Evolutionary conservation across 2,797 vertebrate species (phyloP).

Genomic region (Anas georgica): DNA sequence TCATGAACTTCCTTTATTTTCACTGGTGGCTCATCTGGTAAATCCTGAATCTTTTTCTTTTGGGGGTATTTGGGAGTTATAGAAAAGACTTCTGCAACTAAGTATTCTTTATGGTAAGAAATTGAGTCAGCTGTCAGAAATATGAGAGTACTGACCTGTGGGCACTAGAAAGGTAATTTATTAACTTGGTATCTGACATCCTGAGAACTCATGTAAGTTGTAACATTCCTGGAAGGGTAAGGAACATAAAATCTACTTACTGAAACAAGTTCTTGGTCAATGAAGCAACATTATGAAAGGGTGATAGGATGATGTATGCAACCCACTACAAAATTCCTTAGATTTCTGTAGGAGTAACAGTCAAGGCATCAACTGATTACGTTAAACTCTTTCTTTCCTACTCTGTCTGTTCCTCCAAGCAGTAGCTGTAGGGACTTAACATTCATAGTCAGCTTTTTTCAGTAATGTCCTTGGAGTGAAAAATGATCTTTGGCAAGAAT

Average conservation of each 20-base stretch:
- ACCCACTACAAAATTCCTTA: constrained; percentile 53
- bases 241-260: background rate
- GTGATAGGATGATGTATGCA: background rate
- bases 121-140: background rate
- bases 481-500: constrained; percentile 50
- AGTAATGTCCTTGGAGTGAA: constrained; percentile 49
- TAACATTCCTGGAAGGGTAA: constrained; percentile 5
- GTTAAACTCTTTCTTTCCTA: constrained; percentile 19
- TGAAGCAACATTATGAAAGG: constrained; percentile 2
- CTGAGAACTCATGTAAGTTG: background rate
- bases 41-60: background rate
- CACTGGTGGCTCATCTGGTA: background rate
- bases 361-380: background rate
- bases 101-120: constrained; percentile 1
- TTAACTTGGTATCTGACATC: constrained; percentile 9
- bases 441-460: constrained; percentile 39
- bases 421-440: constrained; percentile 4
- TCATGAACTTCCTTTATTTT: background rate
- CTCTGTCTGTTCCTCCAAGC: background rate
- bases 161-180: constrained; percentile 6
- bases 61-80: background rate
- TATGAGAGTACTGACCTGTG: background rate
- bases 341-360: constrained; percentile 25
- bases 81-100: background rate
- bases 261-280: background rate